phyloP scores from a whole-genome alignment of 1,140 invertebrate species.

The Bombus affinis region DNA sequence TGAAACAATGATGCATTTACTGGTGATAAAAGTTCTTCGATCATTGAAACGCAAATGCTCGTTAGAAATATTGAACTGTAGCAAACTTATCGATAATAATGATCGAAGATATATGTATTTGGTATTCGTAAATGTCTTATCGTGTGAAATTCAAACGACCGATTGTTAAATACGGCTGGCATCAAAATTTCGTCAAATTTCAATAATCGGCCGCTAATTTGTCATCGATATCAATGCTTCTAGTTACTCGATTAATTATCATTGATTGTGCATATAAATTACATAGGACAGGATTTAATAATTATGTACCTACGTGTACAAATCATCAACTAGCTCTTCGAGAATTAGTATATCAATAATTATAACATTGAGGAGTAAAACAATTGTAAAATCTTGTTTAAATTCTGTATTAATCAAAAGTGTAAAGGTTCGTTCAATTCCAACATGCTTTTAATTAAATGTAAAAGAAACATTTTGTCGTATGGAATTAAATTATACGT shows the following conservation, averaged over 20 bases:
- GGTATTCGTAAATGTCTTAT: conserved; percentile 39
- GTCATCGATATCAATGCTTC: conserved; percentile 44
- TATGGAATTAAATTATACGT: neutral
- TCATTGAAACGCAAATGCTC: neutral
- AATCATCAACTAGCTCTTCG: neutral
- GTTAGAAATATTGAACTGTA: neutral
- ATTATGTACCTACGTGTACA: neutral
- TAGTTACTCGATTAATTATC: conserved; percentile 54
- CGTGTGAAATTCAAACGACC: neutral
- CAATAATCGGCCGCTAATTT: conserved; percentile 51
- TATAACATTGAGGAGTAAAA: no score
- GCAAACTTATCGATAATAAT: conserved; percentile 7
- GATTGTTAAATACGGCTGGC: neutral
- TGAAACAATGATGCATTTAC: neutral
- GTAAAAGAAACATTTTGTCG: neutral
- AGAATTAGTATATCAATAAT: neutral
- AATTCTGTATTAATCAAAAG: neutral
- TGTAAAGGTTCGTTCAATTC: neutral
- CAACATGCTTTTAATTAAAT: neutral
- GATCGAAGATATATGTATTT: neutral
- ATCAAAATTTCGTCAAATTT: conserved; percentile 56
- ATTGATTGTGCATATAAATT: conserved; percentile 36
- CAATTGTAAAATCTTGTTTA: neutral
- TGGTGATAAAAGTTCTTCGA: neutral
- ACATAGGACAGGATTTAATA: conserved; percentile 21